These are phyloP conservation scores for Syndactyla subalaris DNA, from an alignment of 2,797 vertebrate species.

Conservation along the genomic window DNA sequence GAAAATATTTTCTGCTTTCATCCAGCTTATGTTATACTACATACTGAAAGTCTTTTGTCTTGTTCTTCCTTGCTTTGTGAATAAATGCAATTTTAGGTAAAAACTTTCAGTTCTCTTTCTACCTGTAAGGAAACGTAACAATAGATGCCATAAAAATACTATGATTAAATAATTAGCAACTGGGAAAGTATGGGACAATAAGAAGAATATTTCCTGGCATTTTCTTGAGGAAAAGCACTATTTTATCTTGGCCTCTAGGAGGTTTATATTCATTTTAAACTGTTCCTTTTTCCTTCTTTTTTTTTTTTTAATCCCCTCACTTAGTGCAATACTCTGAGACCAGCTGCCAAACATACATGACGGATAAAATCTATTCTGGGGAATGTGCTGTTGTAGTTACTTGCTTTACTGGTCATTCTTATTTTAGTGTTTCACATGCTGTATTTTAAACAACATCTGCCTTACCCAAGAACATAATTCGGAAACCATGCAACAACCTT, in stretches of 20 bases:
- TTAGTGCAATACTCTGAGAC: background rate
- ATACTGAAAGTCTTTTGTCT: background rate
- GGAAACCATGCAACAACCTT: constrained; percentile 57
- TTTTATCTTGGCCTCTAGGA: background rate
- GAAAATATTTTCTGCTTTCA: background rate
- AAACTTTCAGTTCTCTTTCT: constrained; percentile 1
- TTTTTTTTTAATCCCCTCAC: background rate
- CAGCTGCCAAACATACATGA: background rate
- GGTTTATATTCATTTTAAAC: background rate
- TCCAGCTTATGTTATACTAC: background rate
- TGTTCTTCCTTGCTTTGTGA: constrained; percentile 8
- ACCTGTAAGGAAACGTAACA: constrained; percentile 10
- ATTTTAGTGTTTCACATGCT: constrained; percentile 10
- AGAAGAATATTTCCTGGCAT: background rate
- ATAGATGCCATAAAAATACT: constrained; percentile 32
- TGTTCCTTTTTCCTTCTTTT: background rate
- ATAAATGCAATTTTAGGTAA: constrained; percentile 2
- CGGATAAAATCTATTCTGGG: constrained; percentile 41
- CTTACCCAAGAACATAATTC: constrained; percentile 45
- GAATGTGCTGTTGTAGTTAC: constrained; percentile 1
- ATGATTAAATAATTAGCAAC: constrained; percentile 44
- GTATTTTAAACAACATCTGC: constrained; percentile 58
- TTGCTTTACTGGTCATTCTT: constrained; percentile 35
- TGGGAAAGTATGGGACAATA: background rate
- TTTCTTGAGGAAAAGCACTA: background rate